Conservation (phyloP, 2,113 vertebrate genomes). For the Tetraodon nigroviridis region DNA sequence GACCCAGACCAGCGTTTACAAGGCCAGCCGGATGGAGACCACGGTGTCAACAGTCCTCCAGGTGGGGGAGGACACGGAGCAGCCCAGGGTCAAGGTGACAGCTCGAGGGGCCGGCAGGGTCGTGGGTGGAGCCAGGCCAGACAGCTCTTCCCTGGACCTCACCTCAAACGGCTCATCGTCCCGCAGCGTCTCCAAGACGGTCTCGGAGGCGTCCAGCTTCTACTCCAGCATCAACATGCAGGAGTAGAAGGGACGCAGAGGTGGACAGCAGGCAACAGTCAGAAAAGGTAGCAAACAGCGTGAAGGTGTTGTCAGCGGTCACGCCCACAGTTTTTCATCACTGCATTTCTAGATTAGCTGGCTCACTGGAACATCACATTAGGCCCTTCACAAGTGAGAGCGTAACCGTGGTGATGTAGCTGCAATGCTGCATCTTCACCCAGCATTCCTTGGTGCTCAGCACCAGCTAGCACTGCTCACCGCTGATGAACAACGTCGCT, state of each 20-base stretch:
- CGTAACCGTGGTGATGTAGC: conserved; percentile 1
- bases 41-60: conserved; percentile 79
- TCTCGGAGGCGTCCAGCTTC: conserved; percentile 87
- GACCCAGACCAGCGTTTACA: conserved; percentile 90
- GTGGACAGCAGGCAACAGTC: not conserved
- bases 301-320: conserved; percentile 30
- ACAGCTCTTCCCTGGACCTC: conserved; percentile 79
- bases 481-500: conserved; percentile 1
- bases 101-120: conserved; percentile 1
- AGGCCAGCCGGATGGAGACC: conserved; percentile 88
- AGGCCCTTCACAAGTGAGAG: conserved; percentile 5
- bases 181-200: conserved; percentile 84
- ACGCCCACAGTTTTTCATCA: conserved; percentile 18
- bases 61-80: conserved; percentile 66
- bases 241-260: conserved; percentile 50
- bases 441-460: not conserved
- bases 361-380: conserved; percentile 6
- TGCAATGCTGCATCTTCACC: conserved; percentile 1
- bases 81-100: conserved; percentile 44
- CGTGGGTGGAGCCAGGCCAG: conserved; percentile 11
- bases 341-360: conserved; percentile 1
- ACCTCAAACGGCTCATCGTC: conserved; percentile 88
- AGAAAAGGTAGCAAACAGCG: not conserved
- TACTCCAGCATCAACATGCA: conserved; percentile 83
- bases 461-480: not conserved